Evolutionary conservation across 2,888 invertebrate genomes (phyloP).

Genomic region (Drosophila hamatofila): DNA sequence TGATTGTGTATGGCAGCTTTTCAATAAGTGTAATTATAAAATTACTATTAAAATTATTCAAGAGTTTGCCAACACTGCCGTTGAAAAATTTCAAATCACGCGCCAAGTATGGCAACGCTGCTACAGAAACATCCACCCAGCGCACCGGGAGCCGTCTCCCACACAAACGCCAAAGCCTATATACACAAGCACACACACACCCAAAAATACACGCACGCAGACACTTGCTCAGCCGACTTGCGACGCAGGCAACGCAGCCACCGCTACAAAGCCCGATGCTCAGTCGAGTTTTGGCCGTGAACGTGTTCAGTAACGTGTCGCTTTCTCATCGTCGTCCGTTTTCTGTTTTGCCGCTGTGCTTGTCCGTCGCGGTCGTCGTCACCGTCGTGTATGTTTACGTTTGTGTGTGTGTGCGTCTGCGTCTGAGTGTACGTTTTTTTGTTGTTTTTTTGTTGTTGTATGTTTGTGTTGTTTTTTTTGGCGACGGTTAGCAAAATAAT

Average conservation of each 20-base stretch:
- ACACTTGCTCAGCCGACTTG: slow-evolving; percentile 34
- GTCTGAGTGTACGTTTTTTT: slow-evolving; percentile 60
- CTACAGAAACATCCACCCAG: slow-evolving; percentile 57
- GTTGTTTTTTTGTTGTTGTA: slow-evolving; percentile 41
- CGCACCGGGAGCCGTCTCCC: slow-evolving; percentile 49
- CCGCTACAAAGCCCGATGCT: slow-evolving; percentile 50
- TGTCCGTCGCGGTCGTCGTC: slow-evolving; percentile 31
- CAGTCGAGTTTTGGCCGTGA: slow-evolving; percentile 71
- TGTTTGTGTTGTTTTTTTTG: slow-evolving; percentile 47
- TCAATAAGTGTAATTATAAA: neutral
- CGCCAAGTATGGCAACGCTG: slow-evolving; percentile 52
- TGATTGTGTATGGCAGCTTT: too few relatives aligned
- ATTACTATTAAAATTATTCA: neutral
- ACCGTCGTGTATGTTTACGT: slow-evolving; percentile 46
- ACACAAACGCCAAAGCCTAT: slow-evolving; percentile 18
- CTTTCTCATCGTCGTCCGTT: slow-evolving; percentile 42
- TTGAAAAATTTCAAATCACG: slow-evolving; percentile 13
- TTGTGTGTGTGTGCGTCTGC: slow-evolving; percentile 65
- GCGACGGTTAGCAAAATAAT: slow-evolving; percentile 58
- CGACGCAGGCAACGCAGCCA: slow-evolving; percentile 44
- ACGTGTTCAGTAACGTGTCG: slow-evolving; percentile 59
- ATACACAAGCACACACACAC: slow-evolving; percentile 14
- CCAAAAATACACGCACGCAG: slow-evolving; percentile 4
- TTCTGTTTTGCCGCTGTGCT: slow-evolving; percentile 36
- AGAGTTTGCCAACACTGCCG: neutral